Evolutionary conservation across 2,888 invertebrate genomes (phyloP).

Genomic region (Laothoe populi): DNA sequence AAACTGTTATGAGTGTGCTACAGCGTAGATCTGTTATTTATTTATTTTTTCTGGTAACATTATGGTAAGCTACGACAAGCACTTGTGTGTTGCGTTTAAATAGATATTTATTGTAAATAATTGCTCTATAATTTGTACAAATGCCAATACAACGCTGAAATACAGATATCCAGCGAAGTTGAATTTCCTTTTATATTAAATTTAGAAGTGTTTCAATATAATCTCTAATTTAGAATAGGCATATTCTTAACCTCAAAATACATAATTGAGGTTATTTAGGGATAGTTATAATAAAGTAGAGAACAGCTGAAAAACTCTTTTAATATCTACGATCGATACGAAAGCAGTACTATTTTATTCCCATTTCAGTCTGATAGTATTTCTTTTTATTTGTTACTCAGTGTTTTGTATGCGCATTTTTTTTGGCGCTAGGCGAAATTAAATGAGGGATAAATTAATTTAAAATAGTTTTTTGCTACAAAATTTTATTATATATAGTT

Average conservation of each 20-base stretch:
- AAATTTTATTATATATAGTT: too few species aligned
- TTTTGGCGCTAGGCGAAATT: too few species aligned
- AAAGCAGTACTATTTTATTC: not conserved
- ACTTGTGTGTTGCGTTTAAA: constrained; percentile 21
- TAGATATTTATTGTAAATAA: constrained; percentile 32
- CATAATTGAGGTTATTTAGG: too few species aligned
- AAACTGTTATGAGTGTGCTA: constrained; percentile 55
- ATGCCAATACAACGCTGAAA: not conserved
- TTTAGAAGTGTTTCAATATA: not conserved
- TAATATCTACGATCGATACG: not conserved
- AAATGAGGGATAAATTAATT: too few species aligned
- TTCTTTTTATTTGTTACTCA: not conserved
- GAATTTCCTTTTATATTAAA: not conserved
- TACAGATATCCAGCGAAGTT: not conserved
- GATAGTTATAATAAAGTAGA: too few species aligned
- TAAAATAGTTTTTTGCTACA: too few species aligned
- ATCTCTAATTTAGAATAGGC: not conserved
- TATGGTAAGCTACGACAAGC: constrained; percentile 62
- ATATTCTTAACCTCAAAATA: too few species aligned
- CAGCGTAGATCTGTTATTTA: too few species aligned
- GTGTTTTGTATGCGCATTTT: not conserved
- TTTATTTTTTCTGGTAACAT: constrained; percentile 72
- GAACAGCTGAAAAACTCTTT: not conserved
- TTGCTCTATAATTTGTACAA: constrained; percentile 21
- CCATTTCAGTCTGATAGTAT: not conserved